phyloP scores from a whole-genome alignment of 1,140 invertebrate genomes.

The Drosophila equinoxialis region DNA sequence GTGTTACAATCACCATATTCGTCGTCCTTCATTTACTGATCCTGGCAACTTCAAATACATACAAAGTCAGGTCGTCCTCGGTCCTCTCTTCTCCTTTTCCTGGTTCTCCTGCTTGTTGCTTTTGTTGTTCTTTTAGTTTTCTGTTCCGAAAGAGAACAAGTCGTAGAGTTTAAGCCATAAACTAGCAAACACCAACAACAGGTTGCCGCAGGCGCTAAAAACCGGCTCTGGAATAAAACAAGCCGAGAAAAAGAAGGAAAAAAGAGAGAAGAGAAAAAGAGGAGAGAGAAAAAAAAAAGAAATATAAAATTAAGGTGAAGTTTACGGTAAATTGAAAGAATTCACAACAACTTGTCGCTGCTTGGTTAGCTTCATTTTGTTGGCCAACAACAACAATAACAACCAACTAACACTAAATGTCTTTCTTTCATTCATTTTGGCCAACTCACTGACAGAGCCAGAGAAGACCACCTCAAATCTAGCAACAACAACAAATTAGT shows the following conservation, averaged over 20 bases:
- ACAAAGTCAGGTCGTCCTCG: constrained; percentile 24
- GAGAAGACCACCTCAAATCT: constrained; percentile 9
- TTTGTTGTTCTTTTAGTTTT: constrained; percentile 23
- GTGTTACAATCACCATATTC: constrained; percentile 83
- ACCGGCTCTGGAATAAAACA: constrained; percentile 49
- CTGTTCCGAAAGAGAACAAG: constrained; percentile 48
- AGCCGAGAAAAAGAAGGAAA: neutral
- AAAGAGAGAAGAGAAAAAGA: constrained; percentile 18
- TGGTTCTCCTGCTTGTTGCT: constrained; percentile 19
- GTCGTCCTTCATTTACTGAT: constrained; percentile 82
- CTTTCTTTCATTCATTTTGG: constrained; percentile 58
- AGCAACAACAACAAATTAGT: constrained; percentile 45
- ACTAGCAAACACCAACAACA: constrained; percentile 39
- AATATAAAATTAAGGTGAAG: constrained; percentile 79
- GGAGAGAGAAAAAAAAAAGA: constrained; percentile 19
- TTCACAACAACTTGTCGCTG: constrained; percentile 70
- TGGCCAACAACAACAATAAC: neutral
- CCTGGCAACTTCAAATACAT: constrained; percentile 36
- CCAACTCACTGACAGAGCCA: constrained; percentile 25
- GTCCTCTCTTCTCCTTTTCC: constrained; percentile 18
- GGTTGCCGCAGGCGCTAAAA: constrained; percentile 60
- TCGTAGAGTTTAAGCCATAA: constrained; percentile 53
- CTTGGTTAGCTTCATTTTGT: constrained; percentile 30
- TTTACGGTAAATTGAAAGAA: constrained; percentile 83
- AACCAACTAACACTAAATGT: constrained; percentile 28